These are phyloP conservation scores for Zaprionus lineosus DNA, from an alignment of 2,888 invertebrate species.

Conservation along the genomic window DNA sequence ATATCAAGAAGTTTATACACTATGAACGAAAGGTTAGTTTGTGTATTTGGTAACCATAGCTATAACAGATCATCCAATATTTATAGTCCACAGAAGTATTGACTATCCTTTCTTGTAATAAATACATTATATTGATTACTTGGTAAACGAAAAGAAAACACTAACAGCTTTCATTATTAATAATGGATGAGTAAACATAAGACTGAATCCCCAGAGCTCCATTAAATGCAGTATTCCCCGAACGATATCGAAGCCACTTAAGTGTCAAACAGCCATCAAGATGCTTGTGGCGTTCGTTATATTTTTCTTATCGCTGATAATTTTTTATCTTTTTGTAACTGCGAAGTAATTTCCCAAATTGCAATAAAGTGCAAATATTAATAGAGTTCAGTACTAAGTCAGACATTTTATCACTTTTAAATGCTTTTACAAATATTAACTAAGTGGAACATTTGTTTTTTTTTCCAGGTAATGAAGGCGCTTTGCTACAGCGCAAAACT, in stretches of 20 bases:
- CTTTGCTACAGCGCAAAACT: slow-evolving; percentile 91
- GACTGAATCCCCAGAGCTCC: not conserved
- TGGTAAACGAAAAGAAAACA: slow-evolving; percentile 13
- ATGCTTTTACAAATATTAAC: not conserved
- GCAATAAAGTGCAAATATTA: slow-evolving; percentile 27
- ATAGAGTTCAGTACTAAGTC: slow-evolving; percentile 34
- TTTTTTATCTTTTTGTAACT: slow-evolving; percentile 72
- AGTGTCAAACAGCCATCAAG: slow-evolving; percentile 21
- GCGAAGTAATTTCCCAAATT: slow-evolving; percentile 62
- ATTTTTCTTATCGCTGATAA: slow-evolving; percentile 69
- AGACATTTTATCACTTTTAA: not conserved
- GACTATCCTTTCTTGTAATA: too few species aligned
- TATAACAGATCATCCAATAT: not conserved
- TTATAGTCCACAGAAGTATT: slow-evolving; percentile 7
- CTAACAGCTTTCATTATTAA: slow-evolving; percentile 38
- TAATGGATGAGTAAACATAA: slow-evolving; percentile 25
- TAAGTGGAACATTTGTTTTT: not conserved
- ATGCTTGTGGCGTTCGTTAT: slow-evolving; percentile 66
- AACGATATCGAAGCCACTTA: slow-evolving; percentile 13
- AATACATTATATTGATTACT: slow-evolving; percentile 27
- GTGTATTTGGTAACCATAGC: not conserved
- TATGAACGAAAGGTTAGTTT: slow-evolving; percentile 49
- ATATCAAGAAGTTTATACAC: slow-evolving; percentile 50
- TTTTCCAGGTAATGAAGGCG: slow-evolving; percentile 87
- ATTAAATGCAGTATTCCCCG: slow-evolving; percentile 16